phyloP scores from a whole-genome alignment of 1,140 invertebrate genomes.

The Drosophila insularis region DNA sequence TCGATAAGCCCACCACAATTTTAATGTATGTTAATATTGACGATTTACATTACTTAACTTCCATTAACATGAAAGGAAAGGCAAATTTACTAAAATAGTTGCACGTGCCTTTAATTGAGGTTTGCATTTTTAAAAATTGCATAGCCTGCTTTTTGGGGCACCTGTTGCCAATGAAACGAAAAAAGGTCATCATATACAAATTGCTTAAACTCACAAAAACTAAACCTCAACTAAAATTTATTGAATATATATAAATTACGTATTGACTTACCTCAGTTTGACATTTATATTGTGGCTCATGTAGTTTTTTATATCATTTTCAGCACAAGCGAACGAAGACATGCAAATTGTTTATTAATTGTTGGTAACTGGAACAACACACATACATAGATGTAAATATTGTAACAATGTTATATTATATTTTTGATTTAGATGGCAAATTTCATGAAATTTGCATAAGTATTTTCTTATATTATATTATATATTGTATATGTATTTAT shows the following conservation, averaged over 20 bases:
- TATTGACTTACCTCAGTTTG: conserved; percentile 72
- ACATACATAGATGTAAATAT: conserved; percentile 5
- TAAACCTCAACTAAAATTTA: neutral
- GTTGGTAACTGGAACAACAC: conserved; percentile 20
- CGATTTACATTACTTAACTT: neutral
- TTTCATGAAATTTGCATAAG: conserved; percentile 33
- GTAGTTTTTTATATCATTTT: conserved; percentile 78
- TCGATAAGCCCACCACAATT: too few relatives aligned
- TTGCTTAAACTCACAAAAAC: conserved; percentile 13
- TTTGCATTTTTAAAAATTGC: conserved; percentile 18
- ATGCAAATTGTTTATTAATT: conserved; percentile 64
- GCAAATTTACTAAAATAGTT: neutral
- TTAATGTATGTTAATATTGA: neutral
- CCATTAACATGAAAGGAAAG: too few relatives aligned
- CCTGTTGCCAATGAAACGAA: conserved; percentile 60
- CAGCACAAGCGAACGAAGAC: conserved; percentile 70
- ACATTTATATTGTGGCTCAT: conserved; percentile 78
- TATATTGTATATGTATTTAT: neutral
- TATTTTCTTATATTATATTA: conserved; percentile 16
- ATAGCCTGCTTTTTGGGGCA: conserved; percentile 40
- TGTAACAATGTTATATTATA: conserved; percentile 10
- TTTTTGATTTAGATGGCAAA: conserved; percentile 23
- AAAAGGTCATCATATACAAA: conserved; percentile 65
- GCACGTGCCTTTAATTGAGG: conserved; percentile 48
- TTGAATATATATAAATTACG: conserved; percentile 25